Evolutionary conservation across 2,888 invertebrate genomes (phyloP), one percentile per base, ranked within the genome.

Genomic region (Drosophila kanekoi): DNA sequence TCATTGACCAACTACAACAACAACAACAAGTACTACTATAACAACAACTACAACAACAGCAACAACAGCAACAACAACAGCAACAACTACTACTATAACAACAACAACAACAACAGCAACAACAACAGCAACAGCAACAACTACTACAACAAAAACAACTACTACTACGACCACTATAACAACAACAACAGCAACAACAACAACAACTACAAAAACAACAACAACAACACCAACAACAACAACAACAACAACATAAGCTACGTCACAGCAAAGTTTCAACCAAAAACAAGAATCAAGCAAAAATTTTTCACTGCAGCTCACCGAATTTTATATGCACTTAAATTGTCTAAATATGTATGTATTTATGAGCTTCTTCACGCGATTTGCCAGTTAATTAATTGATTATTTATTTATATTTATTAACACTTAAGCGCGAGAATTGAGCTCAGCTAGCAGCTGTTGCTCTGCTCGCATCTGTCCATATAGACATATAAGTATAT

Each of bases 1-100:
- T 89, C 83, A 83, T 87, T 83, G 89, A 89, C 83, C 83, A 81
- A 62, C 49, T 74, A 62, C 70, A 75, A 75, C 16, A 60, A 59
- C 57, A 67, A 68, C 40, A 35, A 20, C 23, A 45, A 47, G n/a
- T n/a, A n/a, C n/a, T n/a, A 62, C 49, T 74, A 62, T 72, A 75
- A 75, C 16, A 60, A 59, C 57, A 67, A 68, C 40, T 20, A 20
- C 83, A 81, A 62, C 49, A 72, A 62, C 70, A 75, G 72, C 16
- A 60, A 59, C 57, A 67, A 68, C 40, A 35, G n/a, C 83, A 81
- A 62, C 49, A 72, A 62, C 70, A 75, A 75, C 16, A 60, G 57
- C 57, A 67, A 68, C 40, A 35, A 20, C n/a, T n/a, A n/a, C n/a
- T n/a, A n/a, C n/a, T n/a, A n/a, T n/a, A 81, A 62, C 49, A 72